These are phyloP conservation scores for Pyralis farinalis DNA, from an alignment of 2,888 invertebrate genomes.

Conservation along the genomic window DNA sequence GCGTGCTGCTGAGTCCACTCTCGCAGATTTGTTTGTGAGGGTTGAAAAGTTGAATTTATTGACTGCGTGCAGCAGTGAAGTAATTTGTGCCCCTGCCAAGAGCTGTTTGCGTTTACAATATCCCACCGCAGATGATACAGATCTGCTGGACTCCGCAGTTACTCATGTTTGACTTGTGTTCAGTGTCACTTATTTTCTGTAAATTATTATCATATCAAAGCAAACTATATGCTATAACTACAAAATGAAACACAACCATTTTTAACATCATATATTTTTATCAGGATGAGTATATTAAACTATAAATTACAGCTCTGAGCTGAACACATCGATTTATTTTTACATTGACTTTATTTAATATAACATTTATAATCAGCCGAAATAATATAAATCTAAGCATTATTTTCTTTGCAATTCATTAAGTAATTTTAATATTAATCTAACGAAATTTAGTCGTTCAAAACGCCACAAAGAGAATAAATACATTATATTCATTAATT, in stretches of 20 bases:
- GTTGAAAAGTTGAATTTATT: conserved; percentile 41
- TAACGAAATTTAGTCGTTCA: conserved; percentile 38
- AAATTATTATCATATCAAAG: too few relatives aligned
- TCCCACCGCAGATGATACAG: conserved; percentile 26
- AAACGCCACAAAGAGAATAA: conserved; percentile 36
- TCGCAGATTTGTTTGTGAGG: conserved; percentile 36
- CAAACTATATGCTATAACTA: conserved; percentile 6
- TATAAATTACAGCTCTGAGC: conserved; percentile 56
- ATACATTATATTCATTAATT: conserved; percentile 16
- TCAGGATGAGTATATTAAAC: conserved; percentile 33
- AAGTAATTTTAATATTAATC: conserved; percentile 9
- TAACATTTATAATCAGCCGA: conserved; percentile 14
- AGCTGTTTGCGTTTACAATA: conserved; percentile 24
- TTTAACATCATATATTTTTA: conserved; percentile 51
- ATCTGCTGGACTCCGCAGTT: conserved; percentile 17
- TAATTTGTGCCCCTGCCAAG: conserved; percentile 7
- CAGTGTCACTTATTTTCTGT: too few relatives aligned
- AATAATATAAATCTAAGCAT: conserved; percentile 6
- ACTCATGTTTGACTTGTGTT: conserved; percentile 12
- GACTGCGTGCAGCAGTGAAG: not conserved
- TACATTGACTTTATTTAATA: conserved; percentile 15
- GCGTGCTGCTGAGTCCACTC: conserved; percentile 27
- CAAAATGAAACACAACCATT: conserved; percentile 3
- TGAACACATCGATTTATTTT: conserved; percentile 41
- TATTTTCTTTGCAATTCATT: conserved; percentile 5